Evolutionary conservation across 1,140 invertebrate genomes (phyloP).

Genomic region (Parasteatoda tepidariorum): DNA sequence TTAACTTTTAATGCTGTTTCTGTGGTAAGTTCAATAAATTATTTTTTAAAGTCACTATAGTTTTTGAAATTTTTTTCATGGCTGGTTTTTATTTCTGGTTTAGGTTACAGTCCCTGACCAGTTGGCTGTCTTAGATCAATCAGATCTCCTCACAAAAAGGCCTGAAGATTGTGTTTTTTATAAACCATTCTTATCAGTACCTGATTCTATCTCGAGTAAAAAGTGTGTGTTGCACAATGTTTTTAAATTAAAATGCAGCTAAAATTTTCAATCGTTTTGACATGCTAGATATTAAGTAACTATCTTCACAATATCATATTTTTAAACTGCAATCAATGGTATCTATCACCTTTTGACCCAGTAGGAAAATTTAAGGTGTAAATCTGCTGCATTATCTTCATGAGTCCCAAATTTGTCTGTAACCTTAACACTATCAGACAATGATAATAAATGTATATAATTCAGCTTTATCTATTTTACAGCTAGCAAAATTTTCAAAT

Average conservation of each 20-base stretch:
- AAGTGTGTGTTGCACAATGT: slow-evolving; percentile 1
- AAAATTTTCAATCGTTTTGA: too few species aligned
- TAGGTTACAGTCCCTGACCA: slow-evolving; percentile 18
- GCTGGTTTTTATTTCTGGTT: not conserved
- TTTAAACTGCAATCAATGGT: not conserved
- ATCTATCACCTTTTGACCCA: too few species aligned
- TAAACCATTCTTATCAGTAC: slow-evolving; percentile 26
- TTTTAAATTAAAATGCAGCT: too few species aligned
- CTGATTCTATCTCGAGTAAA: slow-evolving; percentile 19
- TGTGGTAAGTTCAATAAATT: not conserved
- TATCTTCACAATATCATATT: not conserved
- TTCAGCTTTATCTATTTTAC: too few species aligned
- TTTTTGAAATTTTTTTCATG: not conserved
- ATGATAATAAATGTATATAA: too few species aligned
- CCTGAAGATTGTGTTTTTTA: slow-evolving; percentile 36
- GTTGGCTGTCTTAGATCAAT: slow-evolving; percentile 11
- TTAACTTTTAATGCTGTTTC: slow-evolving; percentile 19
- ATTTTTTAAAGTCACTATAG: not conserved
- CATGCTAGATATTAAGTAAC: too few species aligned
- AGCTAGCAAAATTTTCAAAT: too few species aligned
- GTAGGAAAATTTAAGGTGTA: too few species aligned
- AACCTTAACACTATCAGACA: too few species aligned
- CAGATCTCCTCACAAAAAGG: slow-evolving; percentile 12
- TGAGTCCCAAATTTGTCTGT: too few species aligned
- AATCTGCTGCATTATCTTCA: too few species aligned